These are phyloP conservation scores for Conus betulinus DNA, from an alignment of 1,140 invertebrate genomes.

Conservation along the genomic window DNA sequence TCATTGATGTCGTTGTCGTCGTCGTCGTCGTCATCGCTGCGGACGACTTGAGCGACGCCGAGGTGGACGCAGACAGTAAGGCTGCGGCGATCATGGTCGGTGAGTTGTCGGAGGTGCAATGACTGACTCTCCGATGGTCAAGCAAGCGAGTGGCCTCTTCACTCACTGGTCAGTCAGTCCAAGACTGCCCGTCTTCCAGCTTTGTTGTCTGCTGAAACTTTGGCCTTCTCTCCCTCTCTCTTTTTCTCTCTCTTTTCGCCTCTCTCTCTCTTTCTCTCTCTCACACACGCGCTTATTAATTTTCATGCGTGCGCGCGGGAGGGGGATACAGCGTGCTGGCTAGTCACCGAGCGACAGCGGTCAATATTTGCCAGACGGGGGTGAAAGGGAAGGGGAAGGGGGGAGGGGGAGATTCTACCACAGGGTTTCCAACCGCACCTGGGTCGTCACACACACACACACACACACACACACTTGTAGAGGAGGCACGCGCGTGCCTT, in stretches of 20 bases:
- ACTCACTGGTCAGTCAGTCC: neutral
- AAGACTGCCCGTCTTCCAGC: neutral
- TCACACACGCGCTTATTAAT: conserved; percentile 9
- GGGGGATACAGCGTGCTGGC: neutral
- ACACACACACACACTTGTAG: neutral
- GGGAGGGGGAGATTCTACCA: neutral
- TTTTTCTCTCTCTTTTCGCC: neutral
- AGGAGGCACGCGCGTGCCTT: conserved; percentile 23
- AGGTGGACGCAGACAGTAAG: neutral
- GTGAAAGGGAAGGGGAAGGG: neutral
- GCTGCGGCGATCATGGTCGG: conserved; percentile 23
- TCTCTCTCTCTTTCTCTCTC: neutral
- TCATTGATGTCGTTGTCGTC: neutral
- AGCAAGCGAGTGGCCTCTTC: neutral
- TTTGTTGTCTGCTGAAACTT: neutral
- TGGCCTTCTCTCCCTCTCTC: neutral
- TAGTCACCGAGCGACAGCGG: neutral
- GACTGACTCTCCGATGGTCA: neutral
- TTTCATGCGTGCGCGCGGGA: conserved; percentile 13
- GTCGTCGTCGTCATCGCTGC: neutral
- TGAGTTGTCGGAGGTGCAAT: neutral
- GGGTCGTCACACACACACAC: neutral
- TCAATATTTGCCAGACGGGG: neutral
- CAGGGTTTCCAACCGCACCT: neutral
- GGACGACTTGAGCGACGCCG: neutral